Evolutionary conservation across 2,888 invertebrate genomes (phyloP), one percentile per base, ranked within the genome.

Genomic region (Pandemis heparana): DNA sequence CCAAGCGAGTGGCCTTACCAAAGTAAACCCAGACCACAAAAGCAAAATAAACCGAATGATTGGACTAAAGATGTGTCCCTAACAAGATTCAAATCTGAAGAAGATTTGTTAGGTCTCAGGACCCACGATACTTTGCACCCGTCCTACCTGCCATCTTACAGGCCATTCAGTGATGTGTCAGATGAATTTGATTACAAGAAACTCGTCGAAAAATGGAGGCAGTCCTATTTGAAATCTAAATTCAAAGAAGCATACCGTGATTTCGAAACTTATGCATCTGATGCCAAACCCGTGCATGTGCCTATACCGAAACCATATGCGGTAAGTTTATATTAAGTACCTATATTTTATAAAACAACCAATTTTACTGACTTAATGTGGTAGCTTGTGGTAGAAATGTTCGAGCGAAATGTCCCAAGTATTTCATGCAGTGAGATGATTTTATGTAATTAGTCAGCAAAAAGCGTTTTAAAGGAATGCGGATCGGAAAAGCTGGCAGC

Each of bases 221-320:
- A 92, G 75, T 91, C 91, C 14, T 93, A 93, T 75, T 82, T 91
- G 75, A 91, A 89, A 79, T 86, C 92, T 3, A 94, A 93, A 85
- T 88, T 87, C 75, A 91, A 88, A 80, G 90, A 92, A 64, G 81
- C 85, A 5, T 78, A 80, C 62, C 77, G 84, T 63, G 94, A 92
- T 78, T 89, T 88, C 71, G 93, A 91, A 77, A 85, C 86, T 16
- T 90, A 87, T 73, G 89, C 90, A 75, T 87, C 92, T n/a, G 91
- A 93, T 77, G 75, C 84, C 16, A 92, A 89, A 77, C 86, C 90
- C 16, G 80, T 87, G 70, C 92, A 92, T 71, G 89, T 93, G 74
- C 91, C 92, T 16, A 81, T 91, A 78, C 88, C 92, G 68, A 93
- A 89, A 80, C 93, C 93, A 59, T 94, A 92, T 82, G 86, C 92